A percentile compares a stretch with the other conserved stretches of the same genome.
Conservation (phyloP, 2,797 vertebrate species). For the Spizella passerina region DNA sequence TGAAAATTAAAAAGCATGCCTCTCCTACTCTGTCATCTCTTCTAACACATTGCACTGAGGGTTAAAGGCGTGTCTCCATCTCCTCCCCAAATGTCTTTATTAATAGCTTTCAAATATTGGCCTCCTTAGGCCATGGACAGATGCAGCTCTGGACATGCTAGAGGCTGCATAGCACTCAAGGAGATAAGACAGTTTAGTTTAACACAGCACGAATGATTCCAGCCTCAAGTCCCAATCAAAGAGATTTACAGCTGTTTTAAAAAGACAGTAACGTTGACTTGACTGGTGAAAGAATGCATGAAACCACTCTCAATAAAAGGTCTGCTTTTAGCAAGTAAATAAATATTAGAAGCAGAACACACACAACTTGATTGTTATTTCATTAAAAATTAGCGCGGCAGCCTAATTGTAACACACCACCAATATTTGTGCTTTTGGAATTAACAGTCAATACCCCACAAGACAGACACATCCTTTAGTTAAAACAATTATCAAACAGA, state of each 20-base stretch:
- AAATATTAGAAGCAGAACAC: slow-evolving; percentile 19
- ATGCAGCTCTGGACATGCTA: slow-evolving; percentile 66
- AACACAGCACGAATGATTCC: slow-evolving; percentile 77
- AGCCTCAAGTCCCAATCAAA: slow-evolving; percentile 78
- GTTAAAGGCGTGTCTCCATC: slow-evolving; percentile 57
- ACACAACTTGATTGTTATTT: not conserved
- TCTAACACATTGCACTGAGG: not conserved
- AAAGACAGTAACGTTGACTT: slow-evolving; percentile 75
- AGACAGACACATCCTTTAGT: slow-evolving; percentile 53
- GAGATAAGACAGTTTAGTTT: slow-evolving; percentile 77
- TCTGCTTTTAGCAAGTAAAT: slow-evolving; percentile 42
- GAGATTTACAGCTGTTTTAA: slow-evolving; percentile 78
- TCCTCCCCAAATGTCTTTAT: slow-evolving; percentile 59
- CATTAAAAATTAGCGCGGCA: not conserved
- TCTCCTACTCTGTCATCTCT: slow-evolving; percentile 13
- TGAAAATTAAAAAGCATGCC: not conserved
- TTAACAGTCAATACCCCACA: not conserved
- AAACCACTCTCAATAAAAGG: slow-evolving; percentile 22
- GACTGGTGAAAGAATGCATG: slow-evolving; percentile 70
- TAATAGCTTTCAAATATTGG: slow-evolving; percentile 56
- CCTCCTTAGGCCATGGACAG: slow-evolving; percentile 59
- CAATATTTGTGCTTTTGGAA: slow-evolving; percentile 19
- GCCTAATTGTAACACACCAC: not conserved
- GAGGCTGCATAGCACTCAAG: slow-evolving; percentile 68
- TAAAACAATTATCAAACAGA: slow-evolving; percentile 71